Evolutionary conservation across 2,888 invertebrate species (phyloP), one percentile per base, ranked within the genome.

Genomic region (Liposcelis brunnea): DNA sequence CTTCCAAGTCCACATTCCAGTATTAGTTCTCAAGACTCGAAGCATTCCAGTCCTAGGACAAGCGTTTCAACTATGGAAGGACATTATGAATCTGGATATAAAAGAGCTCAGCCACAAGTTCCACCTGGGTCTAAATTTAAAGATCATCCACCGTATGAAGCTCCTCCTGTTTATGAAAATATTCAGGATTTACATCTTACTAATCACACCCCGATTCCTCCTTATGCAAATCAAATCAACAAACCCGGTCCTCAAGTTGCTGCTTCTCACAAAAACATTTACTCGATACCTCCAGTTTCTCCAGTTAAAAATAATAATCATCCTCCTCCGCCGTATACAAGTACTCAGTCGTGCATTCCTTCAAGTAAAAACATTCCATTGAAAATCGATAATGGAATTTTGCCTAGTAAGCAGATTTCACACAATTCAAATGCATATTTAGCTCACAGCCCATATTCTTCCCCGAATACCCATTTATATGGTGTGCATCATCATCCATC

Each of bases 31-130:
- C 58, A 62, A 48, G 67, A 67, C 52, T 66, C 67, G 1, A 65
- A 64, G 54, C 65, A 64, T 58, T 65, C 66, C 52, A 64, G 66
- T 52, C 66, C 67, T 2, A 55, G 65, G 50, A 56, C 59, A 37
- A 65, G 63, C 48, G 59, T 60, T 15, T 50, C 55, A 43, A 50
- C 54, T 40, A 55, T 55, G 5, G 66, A 65, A 53, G 65, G 65
- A 1, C 68, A 65, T 59, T 71, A 62, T 65, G 71, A 66, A 57
- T 67, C 68, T n/a, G 64, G 66, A 34, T 72, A 73, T 53, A 75
- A 78, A 50, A 80, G 82, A 59, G 85, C 85, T 7, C 84, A 85
- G 58, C 85, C 86, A 0, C 85, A 86, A 63, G 79, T 82, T 36
- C 78, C 82, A 47, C 70, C 74, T 15, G 72, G 72, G 51, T 65